phyloP scores from a whole-genome alignment of 30 jellyfish, hydroid and myxozoan species.

The Mastigias papua region DNA sequence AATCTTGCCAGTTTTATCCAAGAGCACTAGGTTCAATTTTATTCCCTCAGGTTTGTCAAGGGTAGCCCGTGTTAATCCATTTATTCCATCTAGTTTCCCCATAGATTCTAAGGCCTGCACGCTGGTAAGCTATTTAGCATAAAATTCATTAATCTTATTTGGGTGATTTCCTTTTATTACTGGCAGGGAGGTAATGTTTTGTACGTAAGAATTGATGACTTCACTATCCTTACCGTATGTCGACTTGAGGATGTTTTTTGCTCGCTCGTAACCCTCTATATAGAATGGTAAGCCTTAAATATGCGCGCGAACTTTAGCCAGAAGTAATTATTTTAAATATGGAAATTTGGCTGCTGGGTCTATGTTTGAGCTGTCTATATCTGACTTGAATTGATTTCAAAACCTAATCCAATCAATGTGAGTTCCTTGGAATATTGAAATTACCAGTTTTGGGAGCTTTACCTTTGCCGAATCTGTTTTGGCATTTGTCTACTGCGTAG shows the following conservation, averaged over 20 bases:
- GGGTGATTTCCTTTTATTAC: slow-evolving; percentile 42
- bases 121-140: slow-evolving; percentile 28
- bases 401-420: slow-evolving; percentile 78
- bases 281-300: slow-evolving; percentile 70
- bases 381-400: slow-evolving; percentile 78
- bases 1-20: slow-evolving; percentile 52
- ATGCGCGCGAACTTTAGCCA: slow-evolving; percentile 46
- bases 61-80: slow-evolving; percentile 66
- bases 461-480: slow-evolving; percentile 35
- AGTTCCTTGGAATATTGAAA: slow-evolving; percentile 66
- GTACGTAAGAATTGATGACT: slow-evolving; percentile 77
- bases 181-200: slow-evolving; percentile 69
- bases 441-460: slow-evolving; percentile 62
- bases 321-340: slow-evolving; percentile 64
- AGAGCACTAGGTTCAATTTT: slow-evolving; percentile 61
- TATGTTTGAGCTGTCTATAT: slow-evolving; percentile 56
- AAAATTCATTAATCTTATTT: slow-evolving; percentile 34
- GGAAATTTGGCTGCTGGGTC: slow-evolving; percentile 68
- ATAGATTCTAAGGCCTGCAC: slow-evolving; percentile 76
- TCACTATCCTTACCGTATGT: slow-evolving; percentile 74
- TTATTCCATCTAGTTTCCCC: slow-evolving; percentile 62
- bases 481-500: slow-evolving; percentile 27
- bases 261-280: slow-evolving; percentile 85
- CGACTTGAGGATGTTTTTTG: slow-evolving; percentile 62
- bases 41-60: slow-evolving; percentile 74